Base-by-base conservation (phyloP, 2,113 vertebrate species). In the Galeopterus variegatus region DNA sequence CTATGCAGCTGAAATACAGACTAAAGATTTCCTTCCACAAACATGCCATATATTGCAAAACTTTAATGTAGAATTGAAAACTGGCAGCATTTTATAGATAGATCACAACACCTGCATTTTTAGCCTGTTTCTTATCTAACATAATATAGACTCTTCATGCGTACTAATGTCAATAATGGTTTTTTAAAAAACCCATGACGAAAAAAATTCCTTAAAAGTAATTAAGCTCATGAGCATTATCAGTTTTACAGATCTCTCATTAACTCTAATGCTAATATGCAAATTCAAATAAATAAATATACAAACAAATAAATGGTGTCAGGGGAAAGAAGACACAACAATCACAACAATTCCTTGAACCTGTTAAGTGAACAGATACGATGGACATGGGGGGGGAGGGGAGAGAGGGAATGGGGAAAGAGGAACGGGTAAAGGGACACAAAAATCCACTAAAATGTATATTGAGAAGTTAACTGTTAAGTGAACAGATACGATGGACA, bases 1-100 rank as follows among this genome's bases (percentile, higher is more conserved):
- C 28, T 79, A n/a, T 28, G 4, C 12, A 96, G 28, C 24, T 96
- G 36, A 96, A 83, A 95, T 82, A 83, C 24, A 80, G 69, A 83
- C 6, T 5, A 84, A 90, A 83, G n/a, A 62, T 70, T 90, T 94
- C 33, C 24, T 85, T 67, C 64, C 60, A 48, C 1, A 50, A 91
- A 80, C 48, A 83, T 33, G 5, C 1, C 62, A 73, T 52, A 77
- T 9, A 67, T 1, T 92, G 12, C 72, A 56, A 92, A 96, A 58
- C 15, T 80, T 70, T 94, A 93, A 94, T 48, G 54, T 19, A 93
- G 41, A 88, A 97, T 70, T 26, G 28, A 85, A 97, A 95, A 93
- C 45, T 28, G 84, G 58, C 26, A 54, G 50, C 12, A 73, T 67
- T 94, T 88, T 76, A 81, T 7, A 94, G 54, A 65, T 28, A 62